Conservation (phyloP, 2,113 vertebrate genomes). For the Cariama cristata region DNA sequence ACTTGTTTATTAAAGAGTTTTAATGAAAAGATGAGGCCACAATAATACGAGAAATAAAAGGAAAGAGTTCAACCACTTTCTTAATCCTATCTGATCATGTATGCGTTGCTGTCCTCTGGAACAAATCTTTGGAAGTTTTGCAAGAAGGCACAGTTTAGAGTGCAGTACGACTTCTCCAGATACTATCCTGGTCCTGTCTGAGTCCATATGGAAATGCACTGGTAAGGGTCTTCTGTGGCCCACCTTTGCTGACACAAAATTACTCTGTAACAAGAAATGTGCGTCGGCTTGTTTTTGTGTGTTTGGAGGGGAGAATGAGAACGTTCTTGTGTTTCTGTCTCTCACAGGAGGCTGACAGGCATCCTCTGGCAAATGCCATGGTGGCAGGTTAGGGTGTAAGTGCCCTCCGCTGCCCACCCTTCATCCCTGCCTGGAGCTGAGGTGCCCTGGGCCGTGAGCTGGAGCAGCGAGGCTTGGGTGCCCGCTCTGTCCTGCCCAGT, state of each 20-base stretch:
- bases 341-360: background rate
- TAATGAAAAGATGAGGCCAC: background rate
- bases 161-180: fast-evolving
- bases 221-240: background rate
- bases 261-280: background rate
- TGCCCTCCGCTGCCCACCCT: background rate
- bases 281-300: background rate
- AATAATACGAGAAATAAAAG: background rate
- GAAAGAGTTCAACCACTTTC: background rate
- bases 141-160: background rate
- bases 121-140: background rate
- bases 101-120: background rate
- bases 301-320: background rate
- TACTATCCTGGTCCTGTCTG: background rate
- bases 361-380: background rate
- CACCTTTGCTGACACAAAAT: background rate
- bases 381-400: background rate
- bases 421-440: background rate
- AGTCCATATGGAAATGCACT: background rate
- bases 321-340: background rate
- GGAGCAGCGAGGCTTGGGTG: background rate
- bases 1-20: background rate
- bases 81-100: background rate
- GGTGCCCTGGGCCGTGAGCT: background rate
- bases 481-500: background rate